Base-by-base conservation (phyloP, 2,113 vertebrate species). In the Setophaga coronata region DNA sequence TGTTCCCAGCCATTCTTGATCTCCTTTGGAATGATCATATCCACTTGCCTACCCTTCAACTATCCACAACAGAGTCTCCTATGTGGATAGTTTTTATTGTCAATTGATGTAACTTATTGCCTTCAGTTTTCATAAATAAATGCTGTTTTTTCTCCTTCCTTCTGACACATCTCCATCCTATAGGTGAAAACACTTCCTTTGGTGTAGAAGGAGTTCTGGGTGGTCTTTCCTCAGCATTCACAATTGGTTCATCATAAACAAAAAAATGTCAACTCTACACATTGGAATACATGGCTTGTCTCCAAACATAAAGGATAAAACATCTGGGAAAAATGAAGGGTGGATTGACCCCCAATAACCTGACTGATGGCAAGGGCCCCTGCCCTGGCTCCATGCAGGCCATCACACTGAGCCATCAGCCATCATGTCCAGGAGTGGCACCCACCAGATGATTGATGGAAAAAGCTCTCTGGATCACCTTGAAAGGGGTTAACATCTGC, bases 211-310 rank as follows among this genome's bases (percentile, higher is more conserved):
- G 9, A 61, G 24, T 53, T 26, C 5, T 54, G 20, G 7, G 13
- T 45, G 28, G 9, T 66, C 12, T 54, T 78, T 70, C 45, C 40
- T 36, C 8, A 19, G 8, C 42, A 64, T 51, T 82, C 25, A 76
- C 15, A 9, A 17, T 12, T 26, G 57, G 15, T 15, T 36, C n/a
- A 67, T 14, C 24, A 40, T 7, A 51, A 93, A 72, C 10, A 69
- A n/a, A 84, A 81, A 61, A n/a, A 9, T 10, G 13, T 24, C 28
- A 33, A n/a, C 48, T 89, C 73, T 83, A 51, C 36, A 25, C 12
- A 28, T 2, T 1, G 0, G 4, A 7, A 72, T 42, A 50, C 5
- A 8, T 34, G 21, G 16, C 13, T 57, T 86, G 6, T 40, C 3
- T 76, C 25, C 38, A 69, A 19, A 33, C 9, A 24, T 12, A 54